Percentiles rank a stretch among this genome's conserved stretches.
Conservation (phyloP, 2,888 invertebrate species). For the Operophtera brumata region DNA sequence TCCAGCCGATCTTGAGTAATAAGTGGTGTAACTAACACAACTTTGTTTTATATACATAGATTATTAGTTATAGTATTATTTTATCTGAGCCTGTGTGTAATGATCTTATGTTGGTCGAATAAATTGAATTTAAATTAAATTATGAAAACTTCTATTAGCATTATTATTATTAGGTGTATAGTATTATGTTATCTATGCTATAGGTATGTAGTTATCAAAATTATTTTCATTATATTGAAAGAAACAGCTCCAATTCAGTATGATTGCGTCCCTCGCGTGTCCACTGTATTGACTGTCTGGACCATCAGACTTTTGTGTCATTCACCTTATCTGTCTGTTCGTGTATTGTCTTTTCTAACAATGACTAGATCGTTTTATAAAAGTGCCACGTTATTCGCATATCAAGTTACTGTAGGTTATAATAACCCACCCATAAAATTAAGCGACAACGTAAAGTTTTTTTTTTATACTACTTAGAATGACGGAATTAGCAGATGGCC, state of each 20-base stretch:
- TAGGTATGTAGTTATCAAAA: not conserved
- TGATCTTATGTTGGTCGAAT: too few species aligned
- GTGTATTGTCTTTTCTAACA: slow-evolving; percentile 36
- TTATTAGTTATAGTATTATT: too few species aligned
- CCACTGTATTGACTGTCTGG: slow-evolving; percentile 35
- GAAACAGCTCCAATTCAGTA: slow-evolving; percentile 36
- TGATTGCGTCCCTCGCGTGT: slow-evolving; percentile 39
- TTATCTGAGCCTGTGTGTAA: too few species aligned
- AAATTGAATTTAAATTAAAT: too few species aligned
- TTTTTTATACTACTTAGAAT: too few species aligned
- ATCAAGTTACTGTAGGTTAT: not conserved
- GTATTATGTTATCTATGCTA: not conserved
- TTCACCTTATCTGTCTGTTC: slow-evolving; percentile 40
- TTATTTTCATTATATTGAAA: slow-evolving; percentile 1
- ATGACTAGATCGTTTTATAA: slow-evolving; percentile 23
- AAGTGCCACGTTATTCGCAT: slow-evolving; percentile 1
- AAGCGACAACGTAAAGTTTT: not conserved
- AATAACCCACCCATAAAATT: not conserved
- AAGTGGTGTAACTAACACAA: too few species aligned
- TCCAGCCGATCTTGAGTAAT: too few species aligned
- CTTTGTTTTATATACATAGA: too few species aligned
- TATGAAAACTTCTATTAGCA: not conserved
- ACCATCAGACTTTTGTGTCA: slow-evolving; percentile 36
- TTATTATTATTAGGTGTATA: too few species aligned
- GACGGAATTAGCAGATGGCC: too few species aligned